These are phyloP conservation scores for Trypoxylus dichotomus DNA, from an alignment of 1,140 invertebrate genomes.

Conservation along the genomic window DNA sequence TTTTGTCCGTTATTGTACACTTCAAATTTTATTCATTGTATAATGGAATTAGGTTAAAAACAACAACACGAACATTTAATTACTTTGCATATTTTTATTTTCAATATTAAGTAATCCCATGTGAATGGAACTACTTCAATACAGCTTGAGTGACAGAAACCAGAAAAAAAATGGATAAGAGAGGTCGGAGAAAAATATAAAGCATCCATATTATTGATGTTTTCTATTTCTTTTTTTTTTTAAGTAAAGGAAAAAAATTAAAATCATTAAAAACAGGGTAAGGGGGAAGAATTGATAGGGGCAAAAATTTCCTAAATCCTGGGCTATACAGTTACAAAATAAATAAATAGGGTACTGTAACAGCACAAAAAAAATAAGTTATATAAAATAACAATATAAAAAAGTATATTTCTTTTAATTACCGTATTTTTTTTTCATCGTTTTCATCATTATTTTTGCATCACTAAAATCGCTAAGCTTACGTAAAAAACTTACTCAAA, in stretches of 20 bases:
- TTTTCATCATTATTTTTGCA: neutral
- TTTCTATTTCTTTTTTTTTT: neutral
- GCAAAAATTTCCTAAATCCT: neutral
- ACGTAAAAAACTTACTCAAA: neutral
- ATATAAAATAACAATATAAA: slow-evolving; percentile 6
- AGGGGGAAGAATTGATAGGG: neutral
- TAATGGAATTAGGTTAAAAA: neutral
- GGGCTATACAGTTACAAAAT: neutral
- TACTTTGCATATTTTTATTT: neutral
- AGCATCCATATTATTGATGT: neutral
- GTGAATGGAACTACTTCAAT: neutral
- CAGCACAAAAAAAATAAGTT: neutral
- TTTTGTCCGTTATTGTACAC: too few species aligned
- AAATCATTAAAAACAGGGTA: neutral
- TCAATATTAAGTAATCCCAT: neutral
- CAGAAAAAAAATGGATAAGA: neutral
- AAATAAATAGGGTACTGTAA: neutral
- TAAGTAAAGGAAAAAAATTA: neutral
- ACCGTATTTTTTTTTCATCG: neutral
- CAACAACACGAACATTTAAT: neutral
- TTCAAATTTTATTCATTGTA: too few species aligned
- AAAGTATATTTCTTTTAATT: neutral
- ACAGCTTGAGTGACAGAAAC: neutral
- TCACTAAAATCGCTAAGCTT: neutral
- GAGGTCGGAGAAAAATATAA: neutral